Evolutionary conservation across 1,140 invertebrate genomes (phyloP), one percentile per base, ranked within the genome.

Genomic region (Ceratina japonica): DNA sequence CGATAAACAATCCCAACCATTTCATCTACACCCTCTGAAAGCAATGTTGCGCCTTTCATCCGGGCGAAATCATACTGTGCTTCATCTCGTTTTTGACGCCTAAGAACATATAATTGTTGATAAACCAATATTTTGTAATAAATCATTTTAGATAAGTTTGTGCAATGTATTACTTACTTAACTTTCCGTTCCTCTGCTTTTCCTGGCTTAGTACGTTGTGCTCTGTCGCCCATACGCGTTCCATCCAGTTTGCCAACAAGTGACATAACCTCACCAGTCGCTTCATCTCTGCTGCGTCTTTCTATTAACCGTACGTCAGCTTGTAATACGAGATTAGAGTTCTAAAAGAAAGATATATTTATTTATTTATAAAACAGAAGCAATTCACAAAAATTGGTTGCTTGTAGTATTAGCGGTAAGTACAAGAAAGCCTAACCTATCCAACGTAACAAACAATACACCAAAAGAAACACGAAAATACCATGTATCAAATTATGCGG

Each of bases 251-350:
- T 98, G 0, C 98, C 98, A 27, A 96, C 96, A 83, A 99, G 94
- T 64, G 98, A 98, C 91, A 99, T 95, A 86, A 99, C 99, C 93
- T 99, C 99, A 59, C 99, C 99, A 0, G 99, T 99, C 3, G 99
- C 98, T 93, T 99, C 99, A 98, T 99, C 99, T 90, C 98, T 94
- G 64, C 97, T 97, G 82, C 98, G 95, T 86, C 98, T 93, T 93
- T 99, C 99, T 86, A 99, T 99, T 10, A 99, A 94, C 65, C 98
- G 96, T 56, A 99, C 97, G 94, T 99, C 99, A 87, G 98, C 98
- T 98, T 99, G 98, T 85, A 99, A 93, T 73, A 99, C 99, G 93
- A 99, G 96, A 95, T 99, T 99, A 0, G 99, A 99, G 92, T 99
- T 99, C 98, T 99, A 92, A 77, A 95, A 94, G 79, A 80, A 44